Base-by-base conservation (phyloP, 1,140 invertebrate species). In the Meloidogyne hapla region DNA sequence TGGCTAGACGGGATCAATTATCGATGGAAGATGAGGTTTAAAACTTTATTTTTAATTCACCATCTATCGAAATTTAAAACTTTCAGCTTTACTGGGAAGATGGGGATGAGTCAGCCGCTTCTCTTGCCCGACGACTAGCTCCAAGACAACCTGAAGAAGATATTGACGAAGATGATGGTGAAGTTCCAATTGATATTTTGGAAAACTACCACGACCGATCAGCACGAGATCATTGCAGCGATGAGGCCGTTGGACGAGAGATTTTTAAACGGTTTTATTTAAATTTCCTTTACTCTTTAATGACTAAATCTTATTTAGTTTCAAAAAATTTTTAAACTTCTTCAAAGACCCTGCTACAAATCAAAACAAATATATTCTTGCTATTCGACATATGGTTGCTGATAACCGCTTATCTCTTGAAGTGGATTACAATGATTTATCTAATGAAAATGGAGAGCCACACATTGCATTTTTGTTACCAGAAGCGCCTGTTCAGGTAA, bases 391-490 rank as follows among this genome's bases (percentile, higher is more conserved):
- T 12, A 88, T 88, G 83, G 80, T 76, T 5, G 62, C 85, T 89
- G 90, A 89, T 42, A 92, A 92, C 83, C 89, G 89, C 69, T 89
- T 93, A 5, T 96, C 94, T 80, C 93, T 99, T 87, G 92, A 94
- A 68, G 93, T 99, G 0, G 94, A 96, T 85, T 99, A 96, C 88
- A 92, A 93, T 72, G 91, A 93, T 81, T 89, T 99, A 72, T 95
- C 94, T 0, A 90, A 92, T 45, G 92, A 93, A 82, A 68, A 56
- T n/a, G 84, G 85, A 8, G 94, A 96, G 87, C 93, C 96, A 87
- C 93, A 95, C 1, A 89, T 99, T 42, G 95, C 95, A 0, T 98
- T 94, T 88, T 99, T 99, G 85, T 86, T 99, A 61, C 95, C 96
- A 5, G 96, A 99, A 89, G 96, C 96, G 1, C 97, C 97, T 0